phyloP scores from a whole-genome alignment of 92 coral and sea anemone genomes.

The Zoanthus gigantus region DNA sequence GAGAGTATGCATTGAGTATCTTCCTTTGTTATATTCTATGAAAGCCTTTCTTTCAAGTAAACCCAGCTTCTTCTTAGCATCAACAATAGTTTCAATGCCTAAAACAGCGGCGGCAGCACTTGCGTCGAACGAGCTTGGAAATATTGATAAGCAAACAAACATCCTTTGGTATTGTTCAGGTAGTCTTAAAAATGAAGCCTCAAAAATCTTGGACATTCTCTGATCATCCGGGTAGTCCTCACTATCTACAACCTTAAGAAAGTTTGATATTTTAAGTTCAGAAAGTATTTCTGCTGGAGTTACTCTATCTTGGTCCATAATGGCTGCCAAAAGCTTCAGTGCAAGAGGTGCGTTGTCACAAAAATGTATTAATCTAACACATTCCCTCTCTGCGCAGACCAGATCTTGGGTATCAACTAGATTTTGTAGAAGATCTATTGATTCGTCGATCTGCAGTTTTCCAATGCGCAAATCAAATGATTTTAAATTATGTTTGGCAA shows the following conservation, averaged over 20 bases:
- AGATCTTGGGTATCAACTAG: not conserved
- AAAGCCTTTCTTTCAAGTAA: slow-evolving; percentile 20
- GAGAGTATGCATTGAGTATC: slow-evolving; percentile 18
- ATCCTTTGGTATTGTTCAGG: not conserved
- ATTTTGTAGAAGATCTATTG: not conserved
- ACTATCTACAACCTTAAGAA: slow-evolving; percentile 1
- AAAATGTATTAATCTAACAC: not conserved
- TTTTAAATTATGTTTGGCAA: too few species aligned
- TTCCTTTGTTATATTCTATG: not conserved
- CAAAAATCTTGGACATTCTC: slow-evolving; percentile 16
- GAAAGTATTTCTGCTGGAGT: slow-evolving; percentile 29
- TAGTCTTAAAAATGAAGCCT: slow-evolving; percentile 23
- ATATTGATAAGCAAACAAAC: slow-evolving; percentile 11
- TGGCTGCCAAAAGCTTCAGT: slow-evolving; percentile 2
- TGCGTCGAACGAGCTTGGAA: slow-evolving; percentile 30
- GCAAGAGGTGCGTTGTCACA: slow-evolving; percentile 13
- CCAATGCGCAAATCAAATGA: not conserved
- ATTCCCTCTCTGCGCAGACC: not conserved
- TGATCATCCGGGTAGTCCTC: slow-evolving; percentile 33
- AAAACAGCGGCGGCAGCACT: slow-evolving; percentile 22
- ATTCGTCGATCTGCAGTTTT: not conserved
- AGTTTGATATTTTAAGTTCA: not conserved
- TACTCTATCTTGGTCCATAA: not conserved
- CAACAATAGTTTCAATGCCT: not conserved
- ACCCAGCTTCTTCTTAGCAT: not conserved